These are phyloP conservation scores for Harpagoxenus sublaevis DNA, from an alignment of 2,888 invertebrate species.

Conservation along the genomic window DNA sequence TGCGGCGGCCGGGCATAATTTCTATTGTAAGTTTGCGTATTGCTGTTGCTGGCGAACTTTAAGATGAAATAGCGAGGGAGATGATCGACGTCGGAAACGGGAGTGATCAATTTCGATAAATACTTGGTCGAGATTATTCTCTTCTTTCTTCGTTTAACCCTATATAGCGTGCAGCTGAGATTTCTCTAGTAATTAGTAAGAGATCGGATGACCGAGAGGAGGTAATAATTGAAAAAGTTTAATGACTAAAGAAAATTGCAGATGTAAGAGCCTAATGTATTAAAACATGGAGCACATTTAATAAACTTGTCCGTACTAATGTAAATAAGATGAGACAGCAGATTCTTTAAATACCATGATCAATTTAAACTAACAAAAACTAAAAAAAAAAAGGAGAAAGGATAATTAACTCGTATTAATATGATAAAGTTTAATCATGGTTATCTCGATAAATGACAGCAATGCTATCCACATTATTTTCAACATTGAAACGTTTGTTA, in stretches of 20 bases:
- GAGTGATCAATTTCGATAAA: constrained; percentile 38
- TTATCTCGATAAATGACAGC: neutral
- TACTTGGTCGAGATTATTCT: constrained; percentile 3
- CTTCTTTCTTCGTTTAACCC: neutral
- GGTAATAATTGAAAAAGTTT: constrained; percentile 39
- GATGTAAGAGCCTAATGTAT: constrained; percentile 14
- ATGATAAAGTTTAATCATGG: neutral
- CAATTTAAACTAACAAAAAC: neutral
- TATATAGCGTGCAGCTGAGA: neutral
- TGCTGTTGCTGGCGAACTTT: constrained; percentile 60
- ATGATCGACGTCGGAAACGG: constrained; percentile 12
- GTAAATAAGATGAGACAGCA: neutral
- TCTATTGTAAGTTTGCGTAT: constrained; percentile 57
- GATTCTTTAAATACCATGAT: neutral
- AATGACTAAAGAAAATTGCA: constrained; percentile 25
- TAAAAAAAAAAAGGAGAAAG: neutral
- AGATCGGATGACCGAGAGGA: neutral
- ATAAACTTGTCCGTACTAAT: constrained; percentile 9
- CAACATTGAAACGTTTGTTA: neutral
- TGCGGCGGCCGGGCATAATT: constrained; percentile 66
- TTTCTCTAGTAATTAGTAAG: constrained; percentile 7
- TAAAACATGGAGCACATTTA: neutral
- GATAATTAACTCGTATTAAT: neutral
- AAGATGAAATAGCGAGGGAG: constrained; percentile 41
- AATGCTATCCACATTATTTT: neutral